Conservation (phyloP, 2,113 vertebrate species). For the Ardeotis arabs region DNA sequence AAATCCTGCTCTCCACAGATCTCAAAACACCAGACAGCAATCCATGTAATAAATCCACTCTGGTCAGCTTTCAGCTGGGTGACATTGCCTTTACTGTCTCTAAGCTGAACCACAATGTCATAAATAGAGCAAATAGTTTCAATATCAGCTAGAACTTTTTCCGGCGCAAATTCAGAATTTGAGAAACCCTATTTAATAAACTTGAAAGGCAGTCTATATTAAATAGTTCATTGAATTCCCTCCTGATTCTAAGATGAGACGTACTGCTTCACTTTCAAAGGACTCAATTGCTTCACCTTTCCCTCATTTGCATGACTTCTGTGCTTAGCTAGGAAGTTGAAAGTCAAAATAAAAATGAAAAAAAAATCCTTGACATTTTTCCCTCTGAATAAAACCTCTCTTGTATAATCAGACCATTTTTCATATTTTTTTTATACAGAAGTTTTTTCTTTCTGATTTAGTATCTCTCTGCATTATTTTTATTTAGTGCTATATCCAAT, state of each 20-base stretch:
- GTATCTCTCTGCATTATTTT: background rate
- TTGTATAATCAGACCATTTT: background rate
- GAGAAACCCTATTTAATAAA: background rate
- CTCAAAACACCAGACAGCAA: background rate
- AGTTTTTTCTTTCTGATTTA: background rate
- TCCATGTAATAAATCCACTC: background rate
- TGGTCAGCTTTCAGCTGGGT: background rate
- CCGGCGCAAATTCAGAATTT: background rate
- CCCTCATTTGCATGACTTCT: background rate
- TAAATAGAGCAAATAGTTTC: background rate
- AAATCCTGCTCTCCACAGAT: background rate
- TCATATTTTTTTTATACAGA: background rate
- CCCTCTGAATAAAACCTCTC: background rate
- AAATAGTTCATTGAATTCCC: slow-evolving; percentile 27
- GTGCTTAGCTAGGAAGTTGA: background rate
- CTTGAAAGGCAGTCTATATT: background rate
- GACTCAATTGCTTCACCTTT: background rate
- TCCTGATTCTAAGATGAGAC: background rate
- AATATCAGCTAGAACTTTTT: background rate
- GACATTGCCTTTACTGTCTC: background rate
- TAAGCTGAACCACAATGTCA: background rate
- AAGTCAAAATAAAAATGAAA: background rate
- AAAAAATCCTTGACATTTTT: background rate
- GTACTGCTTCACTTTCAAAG: slow-evolving; percentile 2
- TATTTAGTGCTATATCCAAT: background rate